Evolutionary conservation across 2,888 invertebrate genomes (phyloP).

Genomic region (Hesperia comma): DNA sequence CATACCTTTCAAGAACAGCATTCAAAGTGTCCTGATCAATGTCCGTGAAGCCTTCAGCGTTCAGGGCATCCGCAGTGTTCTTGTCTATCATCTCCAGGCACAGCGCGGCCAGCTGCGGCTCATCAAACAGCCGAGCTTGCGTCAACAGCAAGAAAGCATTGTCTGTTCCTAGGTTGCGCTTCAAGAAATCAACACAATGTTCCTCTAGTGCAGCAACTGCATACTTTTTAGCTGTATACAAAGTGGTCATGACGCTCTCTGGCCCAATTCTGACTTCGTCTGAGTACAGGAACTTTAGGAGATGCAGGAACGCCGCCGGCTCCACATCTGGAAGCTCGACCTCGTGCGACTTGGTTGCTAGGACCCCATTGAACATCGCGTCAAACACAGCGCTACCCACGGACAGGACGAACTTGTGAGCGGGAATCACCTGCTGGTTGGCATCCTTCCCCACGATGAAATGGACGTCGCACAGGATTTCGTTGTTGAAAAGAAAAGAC

Average conservation of each 20-base stretch:
- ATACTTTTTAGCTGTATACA: constrained; percentile 94
- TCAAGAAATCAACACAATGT: constrained; percentile 91
- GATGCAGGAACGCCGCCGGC: constrained; percentile 90
- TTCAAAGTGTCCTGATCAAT: constrained; percentile 91
- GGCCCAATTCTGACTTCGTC: constrained; percentile 93
- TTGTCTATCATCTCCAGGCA: constrained; percentile 93
- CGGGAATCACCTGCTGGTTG: constrained; percentile 88
- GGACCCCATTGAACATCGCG: constrained; percentile 92
- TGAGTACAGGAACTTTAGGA: constrained; percentile 89
- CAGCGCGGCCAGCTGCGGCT: constrained; percentile 90
- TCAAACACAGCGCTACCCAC: constrained; percentile 94
- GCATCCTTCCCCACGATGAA: constrained; percentile 90
- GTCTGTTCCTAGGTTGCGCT: constrained; percentile 89
- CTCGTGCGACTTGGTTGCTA: constrained; percentile 87
- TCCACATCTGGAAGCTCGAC: constrained; percentile 93
- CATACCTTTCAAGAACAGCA: constrained; percentile 86
- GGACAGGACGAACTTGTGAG: constrained; percentile 91
- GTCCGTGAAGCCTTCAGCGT: constrained; percentile 92
- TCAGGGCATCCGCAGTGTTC: constrained; percentile 90
- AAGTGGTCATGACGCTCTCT: constrained; percentile 93
- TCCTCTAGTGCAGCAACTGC: constrained; percentile 92
- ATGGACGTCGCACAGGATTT: constrained; percentile 86
- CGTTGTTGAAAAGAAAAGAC: constrained; percentile 84
- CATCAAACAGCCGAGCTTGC: constrained; percentile 91
- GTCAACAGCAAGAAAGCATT: constrained; percentile 93